Evolutionary conservation across 2,113 vertebrate species (phyloP), one percentile per base, ranked within the genome.

Genomic region (Tychaedon coryphoeus): DNA sequence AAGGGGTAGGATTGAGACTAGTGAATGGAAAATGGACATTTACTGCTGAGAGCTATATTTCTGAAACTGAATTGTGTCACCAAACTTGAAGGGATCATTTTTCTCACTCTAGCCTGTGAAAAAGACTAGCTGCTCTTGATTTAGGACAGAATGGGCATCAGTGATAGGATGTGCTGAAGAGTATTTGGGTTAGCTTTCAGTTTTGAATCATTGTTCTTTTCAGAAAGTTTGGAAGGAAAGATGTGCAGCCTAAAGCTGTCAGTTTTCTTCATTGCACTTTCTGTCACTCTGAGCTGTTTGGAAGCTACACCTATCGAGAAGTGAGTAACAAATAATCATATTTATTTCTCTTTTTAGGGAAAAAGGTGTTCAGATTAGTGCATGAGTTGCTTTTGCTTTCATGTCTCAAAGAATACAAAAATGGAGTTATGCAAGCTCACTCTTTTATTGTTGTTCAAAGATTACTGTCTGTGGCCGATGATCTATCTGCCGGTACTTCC

Each of bases 191-290:
- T 84, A 87, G 85, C 42, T 71, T 23, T 81, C 69, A 90, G 73
- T 50, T 93, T 86, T 84, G 72, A 78, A 94, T 72, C 33, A 40
- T 92, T 96, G 60, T 80, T 92, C 73, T 95, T 97, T 96, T 65
- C 97, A 98, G 96, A 92, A 92, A 91, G 60, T 74, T 90, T 62
- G 58, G 83, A 90, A 95, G 91, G 40, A 82, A 96, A 83, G 57
- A 99, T 99, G 99, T 95, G 94, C 95, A 96, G 96, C 94, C 95
- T 98, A 71, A 99, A 97, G 92, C 92, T 99, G 78, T 93, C 97
- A 5, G 95, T 97, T 75, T 86, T 98, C 87, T 93, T 99, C 75
- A 94, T 98, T 53, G 57, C 98, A n/a, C 92, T 99, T 72, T 98
- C 98, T 60, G 79, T 98, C 75, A 92, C 98, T 57, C 92, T 99